Percentiles rank a stretch among this genome's conserved stretches.
phyloP scores from a whole-genome alignment of 2,888 invertebrate species.

The Strigamia crassipes region DNA sequence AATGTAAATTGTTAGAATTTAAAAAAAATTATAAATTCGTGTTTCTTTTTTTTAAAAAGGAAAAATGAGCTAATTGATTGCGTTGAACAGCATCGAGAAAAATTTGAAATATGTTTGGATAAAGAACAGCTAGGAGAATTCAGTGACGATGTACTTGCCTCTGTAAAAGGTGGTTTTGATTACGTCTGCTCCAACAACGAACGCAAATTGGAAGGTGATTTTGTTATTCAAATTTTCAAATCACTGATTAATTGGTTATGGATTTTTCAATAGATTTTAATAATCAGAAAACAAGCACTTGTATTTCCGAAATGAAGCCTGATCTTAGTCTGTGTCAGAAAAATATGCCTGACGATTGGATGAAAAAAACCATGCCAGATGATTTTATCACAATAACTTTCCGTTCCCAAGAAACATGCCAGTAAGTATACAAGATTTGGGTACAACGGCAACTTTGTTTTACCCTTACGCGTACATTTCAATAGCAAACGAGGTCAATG shows the following conservation, averaged over 20 bases:
- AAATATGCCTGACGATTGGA: not conserved
- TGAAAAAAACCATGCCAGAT: not conserved
- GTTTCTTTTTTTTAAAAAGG: not conserved
- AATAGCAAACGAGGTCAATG: not conserved
- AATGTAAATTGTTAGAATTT: too few species aligned
- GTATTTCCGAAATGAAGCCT: not conserved
- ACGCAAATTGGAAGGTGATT: not conserved
- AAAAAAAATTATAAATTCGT: not conserved
- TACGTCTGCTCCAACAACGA: not conserved
- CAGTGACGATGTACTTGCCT: not conserved
- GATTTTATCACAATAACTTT: not conserved
- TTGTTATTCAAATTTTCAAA: not conserved
- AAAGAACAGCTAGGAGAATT: not conserved
- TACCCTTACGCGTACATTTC: too few species aligned
- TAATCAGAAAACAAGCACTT: not conserved
- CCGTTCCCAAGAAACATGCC: not conserved
- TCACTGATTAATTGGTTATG: not conserved
- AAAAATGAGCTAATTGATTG: not conserved
- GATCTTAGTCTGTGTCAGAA: not conserved
- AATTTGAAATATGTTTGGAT: not conserved
- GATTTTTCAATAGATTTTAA: not conserved
- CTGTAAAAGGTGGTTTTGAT: not conserved
- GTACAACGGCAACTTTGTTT: too few species aligned
- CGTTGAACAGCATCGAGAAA: not conserved
- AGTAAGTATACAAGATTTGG: not conserved